Base-by-base conservation (phyloP, 2,113 vertebrate species). In the Aythya baeri region DNA sequence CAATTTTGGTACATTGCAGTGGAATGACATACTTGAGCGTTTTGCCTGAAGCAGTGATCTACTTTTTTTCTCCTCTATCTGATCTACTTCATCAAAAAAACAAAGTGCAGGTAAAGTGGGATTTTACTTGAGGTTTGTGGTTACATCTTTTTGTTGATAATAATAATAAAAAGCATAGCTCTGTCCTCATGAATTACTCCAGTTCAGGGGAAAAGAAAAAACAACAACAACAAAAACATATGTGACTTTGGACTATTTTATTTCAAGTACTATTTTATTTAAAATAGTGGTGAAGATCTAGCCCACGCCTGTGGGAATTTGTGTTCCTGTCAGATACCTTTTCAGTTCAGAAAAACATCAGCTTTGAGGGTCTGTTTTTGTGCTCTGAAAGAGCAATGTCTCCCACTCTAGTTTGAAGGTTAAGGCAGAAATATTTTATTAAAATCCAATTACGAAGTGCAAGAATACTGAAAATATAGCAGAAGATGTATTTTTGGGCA, bases 81-180 rank as follows among this genome's bases (percentile, higher is more conserved):
- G 70, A 87, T 62, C 88, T 36, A 18, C 82, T 79, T 93, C 73
- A 83, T 54, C 62, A 55, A 61, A 86, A 88, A 73, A 85, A 59
- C 17, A 22, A 32, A 78, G 50, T 80, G 59, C 61, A 84, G 77
- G 62, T 87, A 58, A 59, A 73, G 17, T 34, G 63, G 79, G 91
- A 84, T 80, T 89, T 66, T 72, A 93, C 91, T 50, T 91, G 29
- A 86, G 59, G 34, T 94, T 96, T 86, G 34, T 68, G 67, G 52
- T 63, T 85, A 10, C 77, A 2, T 96, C 55, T 83, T 68, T 75
- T 67, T 52, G 8, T 58, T 89, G 87, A n/a, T 73, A 87, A n/a
- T 68, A 62, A 61, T 83, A 70, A 93, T 84, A 52, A 52, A 81
- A 41, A 29, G 34, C 76, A 25, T 75, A 62, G 54, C 67, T 96